Percentiles rank a stretch among this genome's conserved stretches.
These are phyloP conservation scores for Ceyx erithaca DNA, from an alignment of 2,797 vertebrate species.

Conservation along the genomic window DNA sequence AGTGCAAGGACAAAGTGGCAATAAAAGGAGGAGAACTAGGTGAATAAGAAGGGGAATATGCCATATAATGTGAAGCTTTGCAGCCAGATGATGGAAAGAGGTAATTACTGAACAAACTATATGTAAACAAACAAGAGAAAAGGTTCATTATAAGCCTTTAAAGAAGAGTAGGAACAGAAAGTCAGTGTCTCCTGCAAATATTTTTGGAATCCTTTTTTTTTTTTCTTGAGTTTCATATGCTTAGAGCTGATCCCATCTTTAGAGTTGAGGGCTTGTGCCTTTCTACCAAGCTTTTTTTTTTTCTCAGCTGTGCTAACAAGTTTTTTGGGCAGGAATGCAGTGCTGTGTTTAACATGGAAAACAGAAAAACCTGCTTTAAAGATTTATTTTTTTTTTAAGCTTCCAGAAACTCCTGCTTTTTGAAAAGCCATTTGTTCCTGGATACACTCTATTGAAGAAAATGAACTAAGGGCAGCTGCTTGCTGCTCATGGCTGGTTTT, in stretches of 20 bases:
- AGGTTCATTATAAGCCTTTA: neutral
- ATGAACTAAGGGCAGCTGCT: neutral
- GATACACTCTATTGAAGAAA: neutral
- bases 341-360: neutral
- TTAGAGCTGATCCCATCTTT: slow-evolving; percentile 1
- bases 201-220: slow-evolving; percentile 19
- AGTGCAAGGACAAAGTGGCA: neutral
- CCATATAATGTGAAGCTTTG: neutral
- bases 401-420: neutral
- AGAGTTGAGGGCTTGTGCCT: neutral
- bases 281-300: neutral
- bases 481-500: neutral
- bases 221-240: slow-evolving; percentile 4
- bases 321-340: neutral
- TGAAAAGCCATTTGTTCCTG: neutral
- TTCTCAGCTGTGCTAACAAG: slow-evolving; percentile 39
- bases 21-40: neutral
- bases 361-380: neutral
- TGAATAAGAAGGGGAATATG: neutral
- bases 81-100: neutral
- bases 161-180: neutral
- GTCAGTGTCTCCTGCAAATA: neutral
- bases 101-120: neutral
- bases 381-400: neutral
- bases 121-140: neutral